Conservation (phyloP, 2,113 vertebrate species). For the Crotalus tigris region DNA sequence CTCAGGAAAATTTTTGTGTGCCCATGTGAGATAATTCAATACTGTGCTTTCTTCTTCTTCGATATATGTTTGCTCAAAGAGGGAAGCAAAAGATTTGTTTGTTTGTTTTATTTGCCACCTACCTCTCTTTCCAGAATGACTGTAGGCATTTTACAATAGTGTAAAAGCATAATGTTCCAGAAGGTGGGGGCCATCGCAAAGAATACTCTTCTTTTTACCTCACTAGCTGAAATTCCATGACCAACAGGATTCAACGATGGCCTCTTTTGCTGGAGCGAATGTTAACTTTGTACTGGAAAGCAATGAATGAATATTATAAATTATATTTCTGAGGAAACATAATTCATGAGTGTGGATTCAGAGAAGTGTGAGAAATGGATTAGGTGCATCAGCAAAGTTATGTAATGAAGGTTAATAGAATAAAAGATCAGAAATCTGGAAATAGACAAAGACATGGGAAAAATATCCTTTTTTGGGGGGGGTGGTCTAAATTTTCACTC, state of each 20-base stretch:
- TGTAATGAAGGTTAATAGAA: not conserved
- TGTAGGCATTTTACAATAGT: too few species aligned
- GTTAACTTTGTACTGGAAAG: not conserved
- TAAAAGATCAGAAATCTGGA: not conserved
- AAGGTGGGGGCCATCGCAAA: too few species aligned
- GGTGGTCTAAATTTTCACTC: not conserved
- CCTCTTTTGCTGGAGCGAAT: too few species aligned
- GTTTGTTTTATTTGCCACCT: too few species aligned
- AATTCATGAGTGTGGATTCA: not conserved
- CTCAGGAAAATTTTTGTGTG: not conserved
- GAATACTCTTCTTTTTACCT: too few species aligned
- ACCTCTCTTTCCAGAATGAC: too few species aligned
- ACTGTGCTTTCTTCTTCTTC: accelerated
- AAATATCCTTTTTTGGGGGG: not conserved
- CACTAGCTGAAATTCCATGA: too few species aligned
- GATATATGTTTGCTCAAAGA: not conserved
- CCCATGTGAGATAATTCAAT: not conserved
- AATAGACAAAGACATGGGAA: not conserved
- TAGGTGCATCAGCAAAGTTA: not conserved
- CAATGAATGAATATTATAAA: not conserved
- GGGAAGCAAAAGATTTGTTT: not conserved
- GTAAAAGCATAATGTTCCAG: too few species aligned
- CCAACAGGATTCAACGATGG: too few species aligned
- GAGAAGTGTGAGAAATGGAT: not conserved
- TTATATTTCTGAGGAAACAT: not conserved